These are phyloP conservation scores for Mactra quadrangularis DNA, from an alignment of 1,140 invertebrate species.

Conservation along the genomic window DNA sequence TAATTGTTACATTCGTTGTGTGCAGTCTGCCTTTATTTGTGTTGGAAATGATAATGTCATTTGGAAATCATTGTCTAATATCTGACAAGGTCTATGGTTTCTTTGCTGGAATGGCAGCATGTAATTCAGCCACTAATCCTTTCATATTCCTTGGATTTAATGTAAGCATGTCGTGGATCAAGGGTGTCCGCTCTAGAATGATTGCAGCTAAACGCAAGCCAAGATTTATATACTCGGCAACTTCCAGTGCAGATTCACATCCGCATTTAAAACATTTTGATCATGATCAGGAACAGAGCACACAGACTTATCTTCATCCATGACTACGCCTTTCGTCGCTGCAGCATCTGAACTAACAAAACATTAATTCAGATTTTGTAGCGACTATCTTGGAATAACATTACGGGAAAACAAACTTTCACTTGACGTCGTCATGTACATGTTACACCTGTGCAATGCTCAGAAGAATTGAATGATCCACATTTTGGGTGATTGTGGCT, in stretches of 20 bases:
- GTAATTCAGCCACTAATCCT: slow-evolving; percentile 81
- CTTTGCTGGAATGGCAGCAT: slow-evolving; percentile 77
- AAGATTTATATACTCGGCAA: slow-evolving; percentile 45
- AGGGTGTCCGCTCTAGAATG: slow-evolving; percentile 30
- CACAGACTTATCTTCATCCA: not conserved
- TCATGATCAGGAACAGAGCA: not conserved
- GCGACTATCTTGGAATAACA: too few species aligned
- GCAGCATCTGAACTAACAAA: too few species aligned
- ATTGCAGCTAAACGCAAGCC: slow-evolving; percentile 12
- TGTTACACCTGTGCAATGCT: too few species aligned
- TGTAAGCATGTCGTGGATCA: slow-evolving; percentile 67
- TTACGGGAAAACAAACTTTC: too few species aligned
- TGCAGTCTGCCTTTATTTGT: slow-evolving; percentile 82
- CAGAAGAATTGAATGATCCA: too few species aligned
- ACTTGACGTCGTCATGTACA: too few species aligned
- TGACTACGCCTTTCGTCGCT: too few species aligned
- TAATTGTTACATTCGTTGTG: slow-evolving; percentile 80
- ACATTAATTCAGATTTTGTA: too few species aligned
- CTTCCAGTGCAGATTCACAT: slow-evolving; percentile 50
- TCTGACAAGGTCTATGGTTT: slow-evolving; percentile 70
- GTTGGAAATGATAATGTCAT: slow-evolving; percentile 82
- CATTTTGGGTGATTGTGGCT: too few species aligned
- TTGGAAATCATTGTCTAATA: slow-evolving; percentile 74
- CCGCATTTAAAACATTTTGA: slow-evolving; percentile 40
- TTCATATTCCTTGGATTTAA: slow-evolving; percentile 82